A percentile compares a stretch with the other conserved stretches of the same genome.
phyloP scores from a whole-genome alignment of 2,888 invertebrate genomes.

The Phaedon cochleariae region DNA sequence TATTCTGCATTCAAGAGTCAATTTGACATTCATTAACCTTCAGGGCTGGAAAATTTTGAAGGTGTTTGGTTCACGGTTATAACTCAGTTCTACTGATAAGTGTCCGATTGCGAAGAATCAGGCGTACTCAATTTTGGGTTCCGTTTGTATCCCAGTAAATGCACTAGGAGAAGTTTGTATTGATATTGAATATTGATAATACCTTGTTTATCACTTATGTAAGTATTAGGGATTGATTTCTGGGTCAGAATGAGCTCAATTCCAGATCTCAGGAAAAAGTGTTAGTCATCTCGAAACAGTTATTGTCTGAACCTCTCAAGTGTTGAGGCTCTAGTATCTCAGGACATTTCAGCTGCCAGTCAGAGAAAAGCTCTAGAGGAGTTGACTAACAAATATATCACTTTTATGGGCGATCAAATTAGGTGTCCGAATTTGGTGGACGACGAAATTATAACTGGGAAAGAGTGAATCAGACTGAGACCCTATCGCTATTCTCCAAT shows the following conservation, averaged over 20 bases:
- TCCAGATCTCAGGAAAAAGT: too few relatives aligned
- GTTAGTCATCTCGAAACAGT: too few relatives aligned
- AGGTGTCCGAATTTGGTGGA: constrained; percentile 11
- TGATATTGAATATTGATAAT: neutral
- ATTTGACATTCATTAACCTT: neutral
- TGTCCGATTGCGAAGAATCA: neutral
- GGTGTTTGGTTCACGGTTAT: too few relatives aligned
- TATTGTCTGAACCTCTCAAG: neutral
- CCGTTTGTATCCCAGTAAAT: constrained; percentile 1
- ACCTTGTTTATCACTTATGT: constrained; percentile 1
- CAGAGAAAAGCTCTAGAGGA: neutral
- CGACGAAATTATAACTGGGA: too few relatives aligned
- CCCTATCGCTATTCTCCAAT: constrained; percentile 17
- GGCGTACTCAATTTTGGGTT: constrained; percentile 2
- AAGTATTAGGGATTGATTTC: constrained; percentile 7
- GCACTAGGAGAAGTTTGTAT: neutral
- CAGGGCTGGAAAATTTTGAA: neutral
- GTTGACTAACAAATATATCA: neutral
- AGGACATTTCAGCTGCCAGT: neutral
- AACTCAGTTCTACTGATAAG: too few relatives aligned
- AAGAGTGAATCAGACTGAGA: neutral
- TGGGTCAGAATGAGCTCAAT: too few relatives aligned
- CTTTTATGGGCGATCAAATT: neutral
- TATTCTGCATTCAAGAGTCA: constrained; percentile 6
- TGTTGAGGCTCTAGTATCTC: neutral